phyloP scores from a whole-genome alignment of 2,888 invertebrate genomes.

The Bellardia bayeri region DNA sequence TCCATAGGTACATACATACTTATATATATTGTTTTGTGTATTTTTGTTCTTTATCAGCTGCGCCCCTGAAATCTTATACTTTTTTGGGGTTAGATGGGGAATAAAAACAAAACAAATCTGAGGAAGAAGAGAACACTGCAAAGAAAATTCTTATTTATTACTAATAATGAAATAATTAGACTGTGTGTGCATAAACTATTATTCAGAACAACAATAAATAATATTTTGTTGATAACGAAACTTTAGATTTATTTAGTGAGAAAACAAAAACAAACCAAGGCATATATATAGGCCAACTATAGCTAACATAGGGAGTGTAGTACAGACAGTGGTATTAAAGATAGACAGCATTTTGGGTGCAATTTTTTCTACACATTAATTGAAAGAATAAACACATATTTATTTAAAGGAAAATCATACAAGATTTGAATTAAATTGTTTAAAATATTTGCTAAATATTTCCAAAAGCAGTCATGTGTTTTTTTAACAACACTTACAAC shows the following conservation, averaged over 20 bases:
- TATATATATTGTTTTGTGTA: neutral
- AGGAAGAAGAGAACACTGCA: conserved; percentile 6
- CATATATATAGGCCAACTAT: neutral
- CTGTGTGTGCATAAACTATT: conserved; percentile 7
- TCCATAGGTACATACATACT: too few relatives aligned
- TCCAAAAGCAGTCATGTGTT: too few relatives aligned
- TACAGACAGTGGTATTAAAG: neutral
- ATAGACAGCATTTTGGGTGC: neutral
- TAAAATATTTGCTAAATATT: too few relatives aligned
- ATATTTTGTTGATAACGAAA: neutral
- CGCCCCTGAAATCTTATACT: conserved; percentile 33
- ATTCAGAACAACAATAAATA: conserved; percentile 1
- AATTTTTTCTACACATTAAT: neutral
- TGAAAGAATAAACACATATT: neutral
- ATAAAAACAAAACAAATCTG: conserved; percentile 4
- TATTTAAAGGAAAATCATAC: neutral
- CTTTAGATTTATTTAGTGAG: conserved; percentile 7
- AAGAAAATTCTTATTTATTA: neutral
- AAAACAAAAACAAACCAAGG: neutral
- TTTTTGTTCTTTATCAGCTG: conserved; percentile 42
- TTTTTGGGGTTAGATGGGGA: conserved; percentile 7
- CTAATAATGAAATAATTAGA: conserved; percentile 28
- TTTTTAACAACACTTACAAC: too few relatives aligned
- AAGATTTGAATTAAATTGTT: too few relatives aligned
- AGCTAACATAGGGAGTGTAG: neutral